Evolutionary conservation across 2,797 vertebrate genomes (phyloP), one percentile per base, ranked within the genome.

Genomic region (Neosilurus hyrtlii): DNA sequence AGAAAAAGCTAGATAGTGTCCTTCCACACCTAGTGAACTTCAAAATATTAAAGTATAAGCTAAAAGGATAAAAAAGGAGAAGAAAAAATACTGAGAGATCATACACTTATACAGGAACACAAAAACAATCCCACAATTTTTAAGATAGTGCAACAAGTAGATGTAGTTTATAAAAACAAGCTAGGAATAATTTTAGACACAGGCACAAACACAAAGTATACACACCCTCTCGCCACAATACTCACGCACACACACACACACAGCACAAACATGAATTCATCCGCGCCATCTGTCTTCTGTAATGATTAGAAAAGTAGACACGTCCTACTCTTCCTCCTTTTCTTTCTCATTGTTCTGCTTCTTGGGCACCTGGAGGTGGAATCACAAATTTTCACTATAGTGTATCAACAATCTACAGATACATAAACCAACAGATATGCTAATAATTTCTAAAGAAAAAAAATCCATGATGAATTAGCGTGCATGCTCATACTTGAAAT

Each of bases 281-380:
- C 74, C 66, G 80, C 11, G 65, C 57, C n/a, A 68, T 54, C 7
- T 62, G 43, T 74, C 24, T 57, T 70, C 18, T 20, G 66, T n/a
- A 22, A 22, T 59, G 18, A 37, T 22, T 35, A 75, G 11, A 8
- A 10, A 75, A 59, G 18, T 5, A 0, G 20, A 37, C 73, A 75
- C 54, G 11, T 71, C 35, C n/a, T 87, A 77, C 63, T 83, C 52
- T 49, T 83, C 35, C 22, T 87, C 93, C 85, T 93, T 92, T 54
- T 94, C 91, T 83, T 93, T 92, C 70, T 95, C 93, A 83, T 93
- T 90, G 84, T 94, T 95, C 88, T 93, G 93, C 89, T 94, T 94
- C 92, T 95, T 94, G 74, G 93, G 90, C 71, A 90, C 84, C 92
- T 94, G 89, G 16, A 86, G 84, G 86, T 79, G 20, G 70, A 81